Base-by-base conservation (phyloP, 2,113 vertebrate species). In the Lonchura striata region DNA sequence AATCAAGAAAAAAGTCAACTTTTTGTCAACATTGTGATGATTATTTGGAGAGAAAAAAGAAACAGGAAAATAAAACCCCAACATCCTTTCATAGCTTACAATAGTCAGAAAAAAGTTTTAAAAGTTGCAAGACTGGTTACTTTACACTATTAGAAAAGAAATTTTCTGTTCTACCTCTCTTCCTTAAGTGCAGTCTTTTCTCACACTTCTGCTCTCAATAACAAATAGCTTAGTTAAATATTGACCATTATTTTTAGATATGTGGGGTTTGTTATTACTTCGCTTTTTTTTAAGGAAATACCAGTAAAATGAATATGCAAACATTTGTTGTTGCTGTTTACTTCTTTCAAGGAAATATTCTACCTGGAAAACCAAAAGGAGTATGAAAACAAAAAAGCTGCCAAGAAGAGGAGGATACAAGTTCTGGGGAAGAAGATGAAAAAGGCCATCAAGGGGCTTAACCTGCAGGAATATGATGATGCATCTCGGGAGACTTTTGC, bases 401-500 rank as follows among this genome's bases (percentile, higher is more conserved):
- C 99, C 14, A 99, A 99, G 95, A 99, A 99, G 97, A 98, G 99
- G 72, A 98, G 99, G 96, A 96, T 98, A 35, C 98, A 99, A 47
- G 44, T 99, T 39, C 82, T 99, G 71, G 98, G 98, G 25, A 99
- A 99, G 93, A 99, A 99, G 95, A 99, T 99, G 99, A 99, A 99
- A 96, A 98, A 99, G 95, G 99, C 98, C 77, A 99, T 99, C 84
- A 98, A 98, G 97, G 99, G 98, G 15, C 98, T 99, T 18, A 98
- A 99, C 96, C 97, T 99, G 86, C 98, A 99, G 90, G 99, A 99
- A 82, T 98, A 99, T 1, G 99, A 99, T 30, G 99, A 99, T 39
- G 98, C 98, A 23, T 99, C 99, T 72, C 98, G 99, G 94, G 99
- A 99, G 97, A 99, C 99, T 27, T 99, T 99, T 7, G 99, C 99